Conservation (phyloP, 2,797 vertebrate genomes). For the Rhinoraja longicauda region DNA sequence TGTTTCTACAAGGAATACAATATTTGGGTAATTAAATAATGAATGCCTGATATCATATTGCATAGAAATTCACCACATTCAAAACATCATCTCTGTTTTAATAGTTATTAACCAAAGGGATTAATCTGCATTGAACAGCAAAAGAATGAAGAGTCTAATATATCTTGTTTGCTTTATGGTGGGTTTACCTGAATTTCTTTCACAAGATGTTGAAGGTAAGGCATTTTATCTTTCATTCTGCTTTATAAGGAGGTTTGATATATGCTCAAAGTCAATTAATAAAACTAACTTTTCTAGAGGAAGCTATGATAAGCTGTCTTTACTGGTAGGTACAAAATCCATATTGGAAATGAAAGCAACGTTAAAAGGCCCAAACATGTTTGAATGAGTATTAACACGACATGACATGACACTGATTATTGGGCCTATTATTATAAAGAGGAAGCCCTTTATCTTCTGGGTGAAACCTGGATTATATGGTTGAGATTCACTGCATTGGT, state of each 20-base stretch:
- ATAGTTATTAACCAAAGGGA: slow-evolving; percentile 4
- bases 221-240: neutral
- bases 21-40: neutral
- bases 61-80: neutral
- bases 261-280: neutral
- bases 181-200: neutral
- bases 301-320: too few species aligned
- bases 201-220: slow-evolving; percentile 8
- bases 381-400: too few species aligned
- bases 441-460: too few species aligned
- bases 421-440: too few species aligned
- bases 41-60: neutral
- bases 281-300: neutral
- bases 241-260: neutral
- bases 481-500: too few species aligned
- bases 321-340: too few species aligned
- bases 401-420: too few species aligned
- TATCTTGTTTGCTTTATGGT: neutral
- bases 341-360: too few species aligned
- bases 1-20: neutral
- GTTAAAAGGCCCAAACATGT: too few species aligned
- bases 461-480: too few species aligned
- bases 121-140: neutral
- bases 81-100: neutral
- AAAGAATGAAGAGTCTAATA: neutral